Conservation (phyloP, 2,888 invertebrate genomes). For the Synanthedon formicaeformis region DNA sequence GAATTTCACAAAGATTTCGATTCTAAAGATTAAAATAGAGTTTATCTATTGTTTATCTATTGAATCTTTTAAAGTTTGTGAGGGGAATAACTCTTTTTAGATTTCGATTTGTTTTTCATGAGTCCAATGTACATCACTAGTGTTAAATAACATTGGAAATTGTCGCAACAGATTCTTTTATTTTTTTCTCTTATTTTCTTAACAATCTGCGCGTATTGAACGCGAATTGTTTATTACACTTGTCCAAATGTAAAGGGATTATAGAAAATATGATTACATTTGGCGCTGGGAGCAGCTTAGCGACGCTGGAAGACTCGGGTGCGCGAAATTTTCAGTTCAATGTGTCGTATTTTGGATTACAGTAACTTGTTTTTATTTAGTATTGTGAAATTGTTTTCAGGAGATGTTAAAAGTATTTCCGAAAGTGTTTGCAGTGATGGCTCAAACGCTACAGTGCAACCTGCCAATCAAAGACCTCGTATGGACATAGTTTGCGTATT, state of each 20-base stretch:
- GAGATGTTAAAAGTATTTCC: conserved; percentile 65
- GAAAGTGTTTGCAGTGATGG: conserved; percentile 68
- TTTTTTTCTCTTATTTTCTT: conserved; percentile 9
- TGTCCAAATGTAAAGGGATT: conserved; percentile 47
- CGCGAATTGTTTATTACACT: conserved; percentile 35
- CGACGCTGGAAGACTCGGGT: conserved; percentile 59
- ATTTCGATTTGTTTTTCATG: not conserved
- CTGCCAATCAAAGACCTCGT: conserved; percentile 68
- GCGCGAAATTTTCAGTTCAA: conserved; percentile 4
- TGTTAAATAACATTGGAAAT: conserved; percentile 47
- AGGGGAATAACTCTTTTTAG: too few relatives aligned
- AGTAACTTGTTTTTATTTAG: conserved; percentile 8
- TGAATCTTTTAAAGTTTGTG: too few relatives aligned
- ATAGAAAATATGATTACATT: conserved; percentile 60
- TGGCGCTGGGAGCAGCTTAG: conserved; percentile 48
- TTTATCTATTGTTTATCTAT: too few relatives aligned
- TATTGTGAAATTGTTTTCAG: conserved; percentile 23
- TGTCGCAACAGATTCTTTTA: too few relatives aligned
- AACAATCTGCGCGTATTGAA: conserved; percentile 29
- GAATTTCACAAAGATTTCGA: too few relatives aligned
- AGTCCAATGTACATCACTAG: conserved; percentile 44
- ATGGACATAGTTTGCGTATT: conserved; percentile 93
- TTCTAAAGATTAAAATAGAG: too few relatives aligned
- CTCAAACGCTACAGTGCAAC: conserved; percentile 61
- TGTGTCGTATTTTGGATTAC: conserved; percentile 2